These are phyloP conservation scores for Syngnathus rostellatus DNA, from an alignment of 2,797 vertebrate genomes.

Conservation along the genomic window DNA sequence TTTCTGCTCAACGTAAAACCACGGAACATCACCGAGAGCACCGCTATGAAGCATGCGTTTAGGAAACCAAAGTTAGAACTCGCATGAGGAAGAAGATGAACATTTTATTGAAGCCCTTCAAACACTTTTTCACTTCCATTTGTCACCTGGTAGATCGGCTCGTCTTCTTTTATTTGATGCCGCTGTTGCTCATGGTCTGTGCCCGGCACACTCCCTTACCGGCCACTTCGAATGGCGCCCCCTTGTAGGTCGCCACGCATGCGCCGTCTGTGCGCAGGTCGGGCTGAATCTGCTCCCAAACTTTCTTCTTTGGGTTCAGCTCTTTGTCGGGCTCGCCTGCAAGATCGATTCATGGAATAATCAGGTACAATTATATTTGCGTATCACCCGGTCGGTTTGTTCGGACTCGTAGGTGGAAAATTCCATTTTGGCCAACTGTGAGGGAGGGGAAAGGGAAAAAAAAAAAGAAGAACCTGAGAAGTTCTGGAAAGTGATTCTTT, in stretches of 20 bases:
- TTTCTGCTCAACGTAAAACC: background rate
- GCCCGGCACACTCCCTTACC: conserved; percentile 89
- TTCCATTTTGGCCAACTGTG: background rate
- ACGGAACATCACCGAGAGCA: background rate
- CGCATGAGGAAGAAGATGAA: conserved; percentile 29
- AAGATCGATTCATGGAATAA: conserved; percentile 2
- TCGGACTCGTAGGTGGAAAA: background rate
- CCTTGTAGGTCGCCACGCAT: conserved; percentile 89
- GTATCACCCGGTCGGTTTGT: background rate
- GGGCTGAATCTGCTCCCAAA: conserved; percentile 97
- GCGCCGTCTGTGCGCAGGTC: conserved; percentile 80
- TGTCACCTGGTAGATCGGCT: conserved; percentile 18
- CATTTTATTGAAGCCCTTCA: conserved; percentile 73
- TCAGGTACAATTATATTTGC: no score
- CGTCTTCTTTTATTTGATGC: conserved; percentile 77
- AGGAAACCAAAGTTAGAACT: conserved; percentile 13
- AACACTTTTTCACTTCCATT: conserved; percentile 42
- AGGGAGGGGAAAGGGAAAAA: background rate
- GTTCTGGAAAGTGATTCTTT: conserved; percentile 82
- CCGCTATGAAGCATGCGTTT: background rate
- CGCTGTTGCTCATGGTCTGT: conserved; percentile 87
- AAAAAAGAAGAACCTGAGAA: conserved; percentile 73
- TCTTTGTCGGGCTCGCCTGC: conserved; percentile 94
- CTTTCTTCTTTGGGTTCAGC: conserved; percentile 97
- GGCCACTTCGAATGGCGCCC: conserved; percentile 83